phyloP scores from a whole-genome alignment of 2,113 vertebrate genomes.

The Peucedramus taeniatus region DNA sequence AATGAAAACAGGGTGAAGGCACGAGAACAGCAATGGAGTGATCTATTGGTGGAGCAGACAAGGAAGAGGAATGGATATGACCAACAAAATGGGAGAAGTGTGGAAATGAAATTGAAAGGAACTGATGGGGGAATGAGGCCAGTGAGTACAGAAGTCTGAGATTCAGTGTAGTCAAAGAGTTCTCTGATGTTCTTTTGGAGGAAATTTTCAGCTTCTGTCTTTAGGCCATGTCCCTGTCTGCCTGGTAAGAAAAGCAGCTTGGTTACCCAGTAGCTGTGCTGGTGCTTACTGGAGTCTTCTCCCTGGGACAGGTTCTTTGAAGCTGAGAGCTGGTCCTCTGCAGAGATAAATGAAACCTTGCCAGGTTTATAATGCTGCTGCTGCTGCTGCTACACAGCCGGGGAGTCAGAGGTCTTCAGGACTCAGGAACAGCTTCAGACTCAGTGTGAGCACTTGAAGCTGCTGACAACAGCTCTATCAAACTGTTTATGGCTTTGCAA shows the following conservation, averaged over 20 bases:
- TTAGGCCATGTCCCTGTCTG: not conserved
- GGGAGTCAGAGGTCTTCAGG: not conserved
- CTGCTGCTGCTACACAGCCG: not conserved
- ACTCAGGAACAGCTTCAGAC: not conserved
- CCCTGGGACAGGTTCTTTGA: not conserved
- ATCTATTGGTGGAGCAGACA: not conserved
- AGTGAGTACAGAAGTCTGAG: not conserved
- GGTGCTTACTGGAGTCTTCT: not conserved
- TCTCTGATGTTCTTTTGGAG: not conserved
- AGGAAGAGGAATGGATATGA: not conserved
- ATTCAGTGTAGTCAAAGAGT: not conserved
- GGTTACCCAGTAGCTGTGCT: not conserved
- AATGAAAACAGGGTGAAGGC: not conserved
- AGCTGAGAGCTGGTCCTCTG: not conserved
- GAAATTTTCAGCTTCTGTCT: not conserved
- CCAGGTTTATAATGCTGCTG: not conserved
- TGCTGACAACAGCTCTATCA: not conserved
- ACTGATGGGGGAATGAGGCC: not conserved
- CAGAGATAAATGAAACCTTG: not conserved
- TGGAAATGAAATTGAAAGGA: not conserved
- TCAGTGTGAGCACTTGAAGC: not conserved
- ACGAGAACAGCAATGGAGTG: rapidly evolving
- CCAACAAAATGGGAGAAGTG: not conserved
- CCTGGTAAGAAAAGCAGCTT: not conserved
- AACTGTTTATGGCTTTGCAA: not conserved